These are phyloP conservation scores for Pterostichus niger DNA, from an alignment of 2,888 invertebrate species.

Conservation along the genomic window DNA sequence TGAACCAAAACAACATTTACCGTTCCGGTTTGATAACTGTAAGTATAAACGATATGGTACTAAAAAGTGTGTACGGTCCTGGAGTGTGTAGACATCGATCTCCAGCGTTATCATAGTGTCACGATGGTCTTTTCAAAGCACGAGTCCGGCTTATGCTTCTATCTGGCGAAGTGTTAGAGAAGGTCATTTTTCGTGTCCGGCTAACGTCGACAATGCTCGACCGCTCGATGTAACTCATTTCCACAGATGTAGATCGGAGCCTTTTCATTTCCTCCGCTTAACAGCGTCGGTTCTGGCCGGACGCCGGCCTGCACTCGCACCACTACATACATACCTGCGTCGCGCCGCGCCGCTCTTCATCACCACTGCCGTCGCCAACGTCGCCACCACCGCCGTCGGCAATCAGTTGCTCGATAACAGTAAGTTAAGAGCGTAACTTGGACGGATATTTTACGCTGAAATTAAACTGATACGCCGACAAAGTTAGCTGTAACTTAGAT, in stretches of 20 bases:
- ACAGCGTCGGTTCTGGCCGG: conserved; percentile 67
- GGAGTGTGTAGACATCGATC: conserved; percentile 37
- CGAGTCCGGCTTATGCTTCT: conserved; percentile 50
- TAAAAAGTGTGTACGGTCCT: background rate
- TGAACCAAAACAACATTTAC: too few relatives aligned
- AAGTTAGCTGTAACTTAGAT: conserved; percentile 66
- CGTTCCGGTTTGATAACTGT: too few relatives aligned
- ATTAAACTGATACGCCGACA: conserved; percentile 67
- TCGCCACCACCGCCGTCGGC: conserved; percentile 43
- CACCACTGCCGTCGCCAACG: too few relatives aligned
- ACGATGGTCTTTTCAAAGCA: conserved; percentile 23
- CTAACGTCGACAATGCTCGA: conserved; percentile 34
- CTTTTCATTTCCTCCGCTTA: conserved; percentile 68
- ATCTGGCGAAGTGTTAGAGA: conserved; percentile 49
- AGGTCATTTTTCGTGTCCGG: conserved; percentile 63
- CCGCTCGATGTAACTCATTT: conserved; percentile 64
- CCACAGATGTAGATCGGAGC: conserved; percentile 68
- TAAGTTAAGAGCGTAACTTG: conserved; percentile 62
- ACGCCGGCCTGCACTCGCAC: background rate
- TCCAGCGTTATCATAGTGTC: conserved; percentile 49
- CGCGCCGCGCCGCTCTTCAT: background rate
- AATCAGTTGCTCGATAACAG: conserved; percentile 55
- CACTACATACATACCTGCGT: background rate
- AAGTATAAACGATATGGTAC: too few relatives aligned
- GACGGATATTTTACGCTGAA: conserved; percentile 65